Evolutionary conservation across 2,113 vertebrate species (phyloP).

Genomic region (Muntiacus muntjak): DNA sequence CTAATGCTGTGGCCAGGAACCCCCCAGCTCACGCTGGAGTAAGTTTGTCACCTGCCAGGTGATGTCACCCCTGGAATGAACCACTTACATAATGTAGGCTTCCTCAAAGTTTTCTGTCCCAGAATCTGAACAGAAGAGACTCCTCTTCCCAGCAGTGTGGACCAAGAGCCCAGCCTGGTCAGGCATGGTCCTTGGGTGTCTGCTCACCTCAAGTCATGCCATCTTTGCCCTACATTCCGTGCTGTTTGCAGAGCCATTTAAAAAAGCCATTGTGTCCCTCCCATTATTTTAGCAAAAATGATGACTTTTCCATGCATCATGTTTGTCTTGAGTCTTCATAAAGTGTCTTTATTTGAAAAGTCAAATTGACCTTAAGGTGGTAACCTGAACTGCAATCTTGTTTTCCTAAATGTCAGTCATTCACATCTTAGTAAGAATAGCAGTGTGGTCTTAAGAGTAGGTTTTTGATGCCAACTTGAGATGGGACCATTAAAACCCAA

Average conservation of each 20-base stretch:
- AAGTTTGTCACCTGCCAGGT: neutral
- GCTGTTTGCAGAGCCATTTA: neutral
- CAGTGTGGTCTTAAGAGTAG: rapidly evolving
- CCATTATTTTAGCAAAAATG: neutral
- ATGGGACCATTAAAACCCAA: neutral
- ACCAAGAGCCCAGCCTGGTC: neutral
- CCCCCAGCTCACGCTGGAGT: neutral
- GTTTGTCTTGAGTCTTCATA: neutral
- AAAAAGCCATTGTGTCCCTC: neutral
- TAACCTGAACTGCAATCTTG: rapidly evolving
- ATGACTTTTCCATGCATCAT: no score
- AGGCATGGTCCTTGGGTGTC: neutral
- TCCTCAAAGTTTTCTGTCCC: neutral
- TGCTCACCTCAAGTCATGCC: neutral
- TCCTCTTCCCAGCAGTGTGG: neutral
- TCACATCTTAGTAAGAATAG: neutral
- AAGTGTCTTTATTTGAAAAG: neutral
- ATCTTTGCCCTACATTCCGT: neutral
- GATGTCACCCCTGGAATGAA: neutral
- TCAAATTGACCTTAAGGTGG: neutral
- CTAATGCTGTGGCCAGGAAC: neutral
- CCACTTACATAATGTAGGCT: neutral
- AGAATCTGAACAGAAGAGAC: no score
- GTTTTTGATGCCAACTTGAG: neutral
- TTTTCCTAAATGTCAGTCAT: neutral